Percentiles rank a stretch among this genome's conserved stretches.
Evolutionary conservation across 2,113 vertebrate genomes (phyloP).

Genomic region (Rhinolophus sinicus): DNA sequence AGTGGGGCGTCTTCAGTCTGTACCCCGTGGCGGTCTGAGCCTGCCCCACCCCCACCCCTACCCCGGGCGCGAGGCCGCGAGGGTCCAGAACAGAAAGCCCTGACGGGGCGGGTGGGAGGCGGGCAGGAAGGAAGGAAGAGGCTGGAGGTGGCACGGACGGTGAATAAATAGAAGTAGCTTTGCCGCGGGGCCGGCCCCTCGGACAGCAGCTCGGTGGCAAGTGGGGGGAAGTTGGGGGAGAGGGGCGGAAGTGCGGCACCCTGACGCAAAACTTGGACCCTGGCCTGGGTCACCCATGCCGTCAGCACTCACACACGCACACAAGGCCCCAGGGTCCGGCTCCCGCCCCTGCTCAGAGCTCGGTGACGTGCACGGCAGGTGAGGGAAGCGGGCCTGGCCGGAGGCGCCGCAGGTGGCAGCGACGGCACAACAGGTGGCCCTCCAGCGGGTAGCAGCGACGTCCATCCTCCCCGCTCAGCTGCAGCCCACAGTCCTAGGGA

Average conservation of each 20-base stretch:
- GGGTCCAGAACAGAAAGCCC: background rate
- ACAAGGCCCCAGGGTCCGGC: background rate
- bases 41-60: background rate
- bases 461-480: slow-evolving; percentile 97
- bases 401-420: slow-evolving; percentile 95
- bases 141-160: slow-evolving; percentile 65
- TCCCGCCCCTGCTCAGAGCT: slow-evolving; percentile 88
- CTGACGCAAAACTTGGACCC: background rate
- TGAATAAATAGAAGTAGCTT: slow-evolving; percentile 78
- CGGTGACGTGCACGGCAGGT: slow-evolving; percentile 94
- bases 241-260: background rate
- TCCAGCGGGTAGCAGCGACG: slow-evolving; percentile 97
- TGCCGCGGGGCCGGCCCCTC: slow-evolving; percentile 71
- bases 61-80: too few relatives aligned
- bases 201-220: slow-evolving; percentile 51
- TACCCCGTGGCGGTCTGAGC: background rate
- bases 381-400: slow-evolving; percentile 87
- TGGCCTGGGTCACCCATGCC: background rate
- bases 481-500: slow-evolving; percentile 94
- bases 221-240: background rate
- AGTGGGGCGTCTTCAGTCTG: background rate
- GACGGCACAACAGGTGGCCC: slow-evolving; percentile 95
- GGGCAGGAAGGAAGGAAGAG: background rate
- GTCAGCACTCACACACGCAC: background rate
- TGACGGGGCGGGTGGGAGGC: background rate